Base-by-base conservation (phyloP, 1,140 invertebrate species). In the Drosophila eugracilis region DNA sequence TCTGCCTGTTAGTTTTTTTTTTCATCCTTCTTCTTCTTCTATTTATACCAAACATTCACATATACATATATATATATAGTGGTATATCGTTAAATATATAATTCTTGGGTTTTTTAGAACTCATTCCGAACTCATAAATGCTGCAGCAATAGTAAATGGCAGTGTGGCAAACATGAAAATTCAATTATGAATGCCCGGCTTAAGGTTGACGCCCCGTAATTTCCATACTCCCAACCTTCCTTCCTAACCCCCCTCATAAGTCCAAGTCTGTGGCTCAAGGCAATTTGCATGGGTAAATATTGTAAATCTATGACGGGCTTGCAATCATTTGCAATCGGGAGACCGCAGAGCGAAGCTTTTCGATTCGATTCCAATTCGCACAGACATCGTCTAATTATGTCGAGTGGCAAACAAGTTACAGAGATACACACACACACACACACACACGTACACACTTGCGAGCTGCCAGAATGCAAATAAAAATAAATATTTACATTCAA, bases 401-500 rank as follows among this genome's bases (percentile, higher is more conserved):
- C 63, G 81, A 86, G 78, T 53, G 73, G 84, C 81, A 85, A 80
- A 80, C 77, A 80, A 80, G 70, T 72, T 80, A 75, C 71, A 80
- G 70, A 28, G 26, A 28, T 28, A 28, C 26, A 28, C 1, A 7
- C 9, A 28, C 26, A 5, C 1, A 4, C 9, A 28, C 26, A 28
- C 2, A 5, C 79, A 70, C 70, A 50, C 4, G 12, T 47, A 47
- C 42, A 52, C 34, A 58, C 30, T 48, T 34, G 58, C 44, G 81
- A 66, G 73, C 53, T 45, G 34, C 17, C 36, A 3, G 36, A 9
- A 67, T 76, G 81, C 73, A 85, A 85, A 85, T 85, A 86, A 85
- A 88, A 85, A 85, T 85, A 85, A 85, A 85, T 85, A 86, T 85
- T 85, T 85, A 81, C 81, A 85, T 85, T 85, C 81, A 85, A 85